Evolutionary conservation across 2,113 vertebrate species (phyloP).

Genomic region (Prinia subflava): DNA sequence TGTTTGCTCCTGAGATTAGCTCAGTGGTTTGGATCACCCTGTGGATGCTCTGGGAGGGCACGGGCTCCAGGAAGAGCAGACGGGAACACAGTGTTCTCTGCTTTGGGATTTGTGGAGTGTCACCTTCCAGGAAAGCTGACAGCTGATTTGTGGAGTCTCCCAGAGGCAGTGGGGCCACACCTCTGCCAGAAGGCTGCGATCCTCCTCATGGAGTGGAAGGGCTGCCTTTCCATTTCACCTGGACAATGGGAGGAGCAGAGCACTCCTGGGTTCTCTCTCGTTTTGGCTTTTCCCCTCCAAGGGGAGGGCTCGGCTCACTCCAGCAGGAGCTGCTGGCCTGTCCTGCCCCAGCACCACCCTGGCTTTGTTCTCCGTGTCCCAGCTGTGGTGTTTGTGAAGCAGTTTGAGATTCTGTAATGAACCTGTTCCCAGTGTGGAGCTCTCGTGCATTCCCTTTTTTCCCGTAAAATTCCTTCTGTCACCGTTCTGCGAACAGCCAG

Average conservation of each 20-base stretch:
- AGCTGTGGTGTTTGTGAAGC: background rate
- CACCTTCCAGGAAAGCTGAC: background rate
- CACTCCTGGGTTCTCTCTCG: rapidly evolving
- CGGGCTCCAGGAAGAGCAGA: background rate
- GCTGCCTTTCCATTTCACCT: rapidly evolving
- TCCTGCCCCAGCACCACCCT: background rate
- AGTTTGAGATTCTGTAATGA: background rate
- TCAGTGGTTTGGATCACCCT: background rate
- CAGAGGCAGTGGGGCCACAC: rapidly evolving
- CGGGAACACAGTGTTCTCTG: rapidly evolving
- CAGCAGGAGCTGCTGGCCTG: background rate
- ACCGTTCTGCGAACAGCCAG: rapidly evolving
- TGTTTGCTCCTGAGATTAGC: background rate
- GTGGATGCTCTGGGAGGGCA: rapidly evolving
- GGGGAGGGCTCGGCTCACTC: rapidly evolving
- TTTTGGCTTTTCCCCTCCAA: rapidly evolving
- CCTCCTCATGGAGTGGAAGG: rapidly evolving
- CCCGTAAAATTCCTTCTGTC: background rate
- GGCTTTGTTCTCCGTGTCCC: background rate
- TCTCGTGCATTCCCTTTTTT: background rate
- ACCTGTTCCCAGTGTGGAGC: background rate
- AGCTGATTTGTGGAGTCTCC: rapidly evolving
- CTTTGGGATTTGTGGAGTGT: rapidly evolving
- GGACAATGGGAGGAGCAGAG: rapidly evolving
- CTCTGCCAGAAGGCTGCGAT: background rate